A percentile compares a stretch with the other conserved stretches of the same genome.
Conservation (phyloP, 2,888 invertebrate species). For the Tinea semifulvella region DNA sequence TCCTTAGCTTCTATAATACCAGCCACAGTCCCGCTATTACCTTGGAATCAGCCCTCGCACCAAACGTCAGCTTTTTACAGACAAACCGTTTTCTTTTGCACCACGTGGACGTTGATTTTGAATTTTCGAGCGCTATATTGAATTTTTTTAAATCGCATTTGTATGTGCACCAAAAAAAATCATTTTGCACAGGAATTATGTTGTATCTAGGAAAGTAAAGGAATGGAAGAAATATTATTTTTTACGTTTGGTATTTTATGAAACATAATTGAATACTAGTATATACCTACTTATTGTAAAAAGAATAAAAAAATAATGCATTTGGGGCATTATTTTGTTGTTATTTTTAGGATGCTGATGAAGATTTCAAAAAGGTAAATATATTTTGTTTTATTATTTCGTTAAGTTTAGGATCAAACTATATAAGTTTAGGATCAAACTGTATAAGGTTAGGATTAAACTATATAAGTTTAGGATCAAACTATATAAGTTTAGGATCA, state of each 20-base stretch:
- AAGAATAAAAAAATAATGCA: too few relatives aligned
- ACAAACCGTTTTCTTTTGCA: constrained; percentile 6
- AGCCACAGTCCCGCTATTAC: constrained; percentile 27
- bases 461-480: background rate
- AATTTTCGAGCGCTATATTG: background rate
- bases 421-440: background rate
- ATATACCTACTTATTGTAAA: too few relatives aligned
- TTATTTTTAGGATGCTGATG: background rate
- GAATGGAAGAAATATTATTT: too few relatives aligned
- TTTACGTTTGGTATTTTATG: too few relatives aligned
- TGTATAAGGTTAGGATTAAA: background rate
- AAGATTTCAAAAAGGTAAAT: background rate
- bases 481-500: background rate
- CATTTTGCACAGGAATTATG: too few relatives aligned
- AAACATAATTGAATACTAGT: too few relatives aligned
- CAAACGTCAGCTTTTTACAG: constrained; percentile 10
- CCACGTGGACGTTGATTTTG: constrained; percentile 5
- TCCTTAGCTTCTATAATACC: constrained; percentile 50
- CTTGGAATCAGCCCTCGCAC: constrained; percentile 7
- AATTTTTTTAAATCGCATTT: background rate
- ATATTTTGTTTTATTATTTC: constrained; percentile 1
- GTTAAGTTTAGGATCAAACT: background rate
- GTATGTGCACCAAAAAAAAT: too few relatives aligned
- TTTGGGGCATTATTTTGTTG: too few relatives aligned
- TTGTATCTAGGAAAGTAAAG: too few relatives aligned